Evolutionary conservation across 1,140 invertebrate genomes (phyloP).

Genomic region (Camponotus vicinus): DNA sequence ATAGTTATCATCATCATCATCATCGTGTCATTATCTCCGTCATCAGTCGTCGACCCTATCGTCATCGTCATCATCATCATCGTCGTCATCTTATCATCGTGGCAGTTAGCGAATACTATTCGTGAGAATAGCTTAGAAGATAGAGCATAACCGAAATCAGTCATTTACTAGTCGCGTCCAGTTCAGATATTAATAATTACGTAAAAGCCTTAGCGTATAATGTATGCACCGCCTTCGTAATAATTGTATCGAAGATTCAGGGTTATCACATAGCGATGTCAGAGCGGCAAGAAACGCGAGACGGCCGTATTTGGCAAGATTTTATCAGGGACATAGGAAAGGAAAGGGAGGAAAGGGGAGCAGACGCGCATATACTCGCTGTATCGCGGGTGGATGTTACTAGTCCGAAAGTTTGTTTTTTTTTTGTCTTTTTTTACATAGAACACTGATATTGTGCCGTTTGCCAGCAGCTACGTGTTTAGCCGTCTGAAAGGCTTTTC

Average conservation of each 20-base stretch:
- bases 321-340: constrained; percentile 15
- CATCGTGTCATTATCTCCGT: constrained; percentile 33
- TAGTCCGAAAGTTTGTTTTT: constrained; percentile 72
- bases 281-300: constrained; percentile 19
- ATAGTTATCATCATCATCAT: constrained; percentile 25
- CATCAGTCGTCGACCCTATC: constrained; percentile 11
- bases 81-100: constrained; percentile 9
- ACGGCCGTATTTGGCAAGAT: constrained; percentile 12
- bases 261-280: constrained; percentile 43
- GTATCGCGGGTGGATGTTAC: constrained; percentile 61
- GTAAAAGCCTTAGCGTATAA: constrained; percentile 73
- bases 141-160: constrained; percentile 83
- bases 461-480: constrained; percentile 12
- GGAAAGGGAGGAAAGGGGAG: neutral
- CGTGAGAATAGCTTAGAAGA: constrained; percentile 49
- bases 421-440: constrained; percentile 19
- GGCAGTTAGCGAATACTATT: constrained; percentile 31
- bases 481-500: neutral
- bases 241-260: constrained; percentile 58
- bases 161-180: constrained; percentile 86
- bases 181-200: constrained; percentile 79
- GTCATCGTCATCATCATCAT: neutral
- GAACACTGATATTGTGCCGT: constrained; percentile 37
- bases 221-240: constrained; percentile 45
- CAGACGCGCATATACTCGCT: neutral